Base-by-base conservation (phyloP, 2,888 invertebrate species). In the Micoletzkya japonica region DNA sequence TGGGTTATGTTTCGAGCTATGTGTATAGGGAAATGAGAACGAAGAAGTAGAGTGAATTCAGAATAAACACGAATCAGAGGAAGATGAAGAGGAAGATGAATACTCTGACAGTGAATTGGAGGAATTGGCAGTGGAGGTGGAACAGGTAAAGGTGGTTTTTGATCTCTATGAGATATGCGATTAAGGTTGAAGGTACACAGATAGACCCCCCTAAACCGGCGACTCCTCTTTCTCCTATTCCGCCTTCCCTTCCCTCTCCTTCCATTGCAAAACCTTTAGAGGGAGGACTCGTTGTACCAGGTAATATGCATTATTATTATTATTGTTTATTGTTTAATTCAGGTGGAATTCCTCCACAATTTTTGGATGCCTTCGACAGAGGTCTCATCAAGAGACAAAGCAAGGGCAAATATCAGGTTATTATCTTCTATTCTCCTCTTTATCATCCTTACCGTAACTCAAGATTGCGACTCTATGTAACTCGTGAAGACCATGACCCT, bases 321-420 rank as follows among this genome's bases (percentile, higher is more conserved):
- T 4, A 1, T n/a, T 20, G 34, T 14, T 6, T 58, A 20, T 14
- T 44, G 20, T 44, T 44, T 44, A 54, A 24, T n/a, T 54, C 28
- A 24, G 26, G 2, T 54, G 64, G 64, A 54, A 37, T 54, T 10
- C 64, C 64, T 14, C 64, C 64, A 6, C 77, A 82, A 60, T 81
- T 78, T 67, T 68, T 84, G 54, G 80, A 80, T 49, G 81, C 82
- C 0, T 79, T 84, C 70, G 84, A 84, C 71, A 64, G 84, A 7
- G 83, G 84, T 28, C 73, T 84, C 34, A 80, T 82, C 59, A 84
- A 84, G 69, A 71, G 84, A 24, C 82, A 83, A 71, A 81, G 81
- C 71, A 84, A 84, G 70, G 84, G 84, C 59, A 84, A 84, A 73
- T 84, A 84, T 60, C 84, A 84, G 77, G 81, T 80, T 28, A n/a